Conservation (phyloP, 2,113 vertebrate species). For the Lates calcarifer region DNA sequence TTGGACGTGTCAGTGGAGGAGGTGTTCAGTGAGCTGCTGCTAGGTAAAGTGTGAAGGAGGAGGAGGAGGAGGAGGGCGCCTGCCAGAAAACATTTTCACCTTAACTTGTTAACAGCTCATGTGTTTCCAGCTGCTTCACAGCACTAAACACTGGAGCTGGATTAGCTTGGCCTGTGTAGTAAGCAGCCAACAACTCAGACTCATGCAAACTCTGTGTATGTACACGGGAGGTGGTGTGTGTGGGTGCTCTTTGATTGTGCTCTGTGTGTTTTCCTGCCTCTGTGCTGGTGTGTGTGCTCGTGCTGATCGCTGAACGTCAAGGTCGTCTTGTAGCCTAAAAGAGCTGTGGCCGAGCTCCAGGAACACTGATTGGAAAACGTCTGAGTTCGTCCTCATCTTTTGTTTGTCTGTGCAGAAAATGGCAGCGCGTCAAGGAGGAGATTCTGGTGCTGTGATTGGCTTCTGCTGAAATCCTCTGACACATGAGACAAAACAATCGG, state of each 20-base stretch:
- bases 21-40: conserved; percentile 55
- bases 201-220: conserved; percentile 7
- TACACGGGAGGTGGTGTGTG: conserved; percentile 23
- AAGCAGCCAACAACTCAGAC: conserved; percentile 49
- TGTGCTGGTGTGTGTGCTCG: background rate
- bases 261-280: background rate
- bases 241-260: conserved; percentile 8
- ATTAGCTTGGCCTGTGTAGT: conserved; percentile 63
- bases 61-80: conserved; percentile 27
- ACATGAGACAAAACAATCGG: conserved; percentile 55
- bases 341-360: conserved; percentile 59
- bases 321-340: conserved; percentile 46
- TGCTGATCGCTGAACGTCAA: conserved; percentile 47
- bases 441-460: conserved; percentile 50
- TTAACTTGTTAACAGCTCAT: conserved; percentile 72
- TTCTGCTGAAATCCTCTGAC: conserved; percentile 54
- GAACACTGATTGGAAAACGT: conserved; percentile 58
- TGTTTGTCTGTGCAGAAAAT: conserved; percentile 52
- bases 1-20: conserved; percentile 51
- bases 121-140: conserved; percentile 65
- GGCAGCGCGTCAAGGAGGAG: conserved; percentile 53
- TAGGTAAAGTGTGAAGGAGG: conserved; percentile 63
- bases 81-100: conserved; percentile 71
- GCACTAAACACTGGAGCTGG: conserved; percentile 62
- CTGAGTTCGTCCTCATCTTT: conserved; percentile 43